phyloP scores from a whole-genome alignment of 1,140 invertebrate genomes.

The Zaprionus nigranus region DNA sequence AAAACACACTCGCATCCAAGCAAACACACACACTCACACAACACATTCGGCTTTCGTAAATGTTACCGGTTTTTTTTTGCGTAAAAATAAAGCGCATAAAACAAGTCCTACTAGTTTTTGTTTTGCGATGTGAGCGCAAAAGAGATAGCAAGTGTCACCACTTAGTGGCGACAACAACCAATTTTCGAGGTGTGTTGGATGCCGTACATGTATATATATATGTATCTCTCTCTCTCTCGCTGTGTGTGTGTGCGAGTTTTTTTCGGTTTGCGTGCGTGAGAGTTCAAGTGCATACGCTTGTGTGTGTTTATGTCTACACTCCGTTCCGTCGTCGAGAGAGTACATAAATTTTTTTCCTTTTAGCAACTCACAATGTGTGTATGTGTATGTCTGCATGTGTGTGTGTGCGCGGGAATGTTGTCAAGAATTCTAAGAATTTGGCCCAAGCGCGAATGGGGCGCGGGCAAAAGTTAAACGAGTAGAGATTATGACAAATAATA shows the following conservation, averaged over 20 bases:
- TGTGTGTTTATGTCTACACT: conserved; percentile 58
- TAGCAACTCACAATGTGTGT: conserved; percentile 21
- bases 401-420: conserved; percentile 78
- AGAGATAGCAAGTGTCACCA: conserved; percentile 48
- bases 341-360: conserved; percentile 46
- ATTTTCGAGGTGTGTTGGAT: conserved; percentile 70
- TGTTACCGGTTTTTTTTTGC: conserved; percentile 78
- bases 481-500: conserved; percentile 30
- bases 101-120: conserved; percentile 77
- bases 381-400: conserved; percentile 37
- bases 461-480: conserved; percentile 30
- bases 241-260: conserved; percentile 17
- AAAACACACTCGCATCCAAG: conserved; percentile 25
- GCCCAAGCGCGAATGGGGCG: conserved; percentile 53
- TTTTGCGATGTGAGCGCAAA: conserved; percentile 27
- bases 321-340: conserved; percentile 39
- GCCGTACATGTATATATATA: conserved; percentile 14
- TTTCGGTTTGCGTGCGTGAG: conserved; percentile 49
- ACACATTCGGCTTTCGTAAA: conserved; percentile 32
- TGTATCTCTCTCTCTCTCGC: not conserved
- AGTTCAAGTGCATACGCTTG: conserved; percentile 60
- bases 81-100: conserved; percentile 66
- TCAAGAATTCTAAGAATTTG: conserved; percentile 81
- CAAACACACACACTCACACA: conserved; percentile 25
- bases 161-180: conserved; percentile 67